Evolutionary conservation across 2,797 vertebrate genomes (phyloP).

Genomic region (Passerculus sandwichensis): DNA sequence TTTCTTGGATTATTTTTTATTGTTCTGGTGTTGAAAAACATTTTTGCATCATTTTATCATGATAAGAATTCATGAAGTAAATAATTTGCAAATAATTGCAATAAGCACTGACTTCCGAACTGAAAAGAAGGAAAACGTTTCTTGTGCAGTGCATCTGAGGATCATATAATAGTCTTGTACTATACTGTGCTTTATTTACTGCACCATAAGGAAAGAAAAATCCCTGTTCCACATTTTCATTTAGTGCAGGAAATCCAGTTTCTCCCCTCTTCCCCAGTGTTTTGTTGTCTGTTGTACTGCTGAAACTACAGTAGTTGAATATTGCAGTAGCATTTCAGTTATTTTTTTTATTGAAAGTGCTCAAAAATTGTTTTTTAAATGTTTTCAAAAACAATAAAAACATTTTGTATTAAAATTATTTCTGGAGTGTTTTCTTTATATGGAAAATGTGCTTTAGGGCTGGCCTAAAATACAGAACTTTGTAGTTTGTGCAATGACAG

Average conservation of each 20-base stretch:
- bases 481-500: fast-evolving
- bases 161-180: constrained; percentile 89
- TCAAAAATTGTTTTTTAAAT: constrained; percentile 94
- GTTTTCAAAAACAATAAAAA: constrained; percentile 98
- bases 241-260: constrained; percentile 87
- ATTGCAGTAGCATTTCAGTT: constrained; percentile 94
- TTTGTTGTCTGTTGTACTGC: constrained; percentile 91
- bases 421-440: constrained; percentile 6
- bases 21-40: constrained; percentile 83
- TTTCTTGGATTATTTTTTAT: constrained; percentile 80
- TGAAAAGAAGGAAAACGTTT: constrained; percentile 87
- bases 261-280: constrained; percentile 78
- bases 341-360: constrained; percentile 93
- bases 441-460: background rate
- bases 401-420: constrained; percentile 84
- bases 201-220: constrained; percentile 80
- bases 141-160: constrained; percentile 88
- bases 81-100: constrained; percentile 85
- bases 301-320: constrained; percentile 98
- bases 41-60: constrained; percentile 85
- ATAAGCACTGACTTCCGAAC: constrained; percentile 89
- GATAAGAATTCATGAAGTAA: constrained; percentile 85
- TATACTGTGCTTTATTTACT: constrained; percentile 88
- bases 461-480: background rate
- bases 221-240: constrained; percentile 90